Evolutionary conservation across 2,888 invertebrate species (phyloP), one percentile per base, ranked within the genome.

Genomic region (Hymenopus coronatus): DNA sequence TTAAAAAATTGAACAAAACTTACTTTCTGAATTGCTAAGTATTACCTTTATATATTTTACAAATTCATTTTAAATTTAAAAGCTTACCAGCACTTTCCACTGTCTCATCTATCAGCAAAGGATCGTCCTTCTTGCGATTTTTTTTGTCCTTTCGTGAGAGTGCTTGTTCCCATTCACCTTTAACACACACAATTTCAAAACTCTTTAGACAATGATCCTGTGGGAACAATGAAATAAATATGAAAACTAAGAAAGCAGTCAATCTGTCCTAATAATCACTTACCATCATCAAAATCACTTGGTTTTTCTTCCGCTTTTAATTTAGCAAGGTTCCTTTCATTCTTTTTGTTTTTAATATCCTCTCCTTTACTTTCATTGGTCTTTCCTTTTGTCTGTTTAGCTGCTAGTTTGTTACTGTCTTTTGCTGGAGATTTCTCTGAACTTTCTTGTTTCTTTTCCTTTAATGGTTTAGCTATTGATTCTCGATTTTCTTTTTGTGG

Each of bases 141-240:
- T 97, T 97, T 92, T 96, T 97, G 90, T 97, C 97, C 91, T 95
- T 94, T 93, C 96, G 94, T 92, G 96, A 95, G 90, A 96, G 94
- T 91, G 96, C 96, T 95, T 93, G 94, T 90, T 97, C 96, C 97
- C 97, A 97, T 87, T 95, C 95, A 84, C 94, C 94, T 94, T 90
- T 54, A 91, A 90, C 85, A 70, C 54, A 70, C 54, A 70, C 20
- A 70, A 20, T 20, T 20, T 2, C 54, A 70, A 54, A 54, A 20
- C 2, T 28, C 20, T 84, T 28, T 8, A 9, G 12, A 46, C 28
- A 28, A 89, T 33, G n/a, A 70, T 70, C 25, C 25, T 25, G 46
- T 15, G 6, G 15, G 27, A 15, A 40, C 15, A 33, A 40, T 30
- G 20, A 40, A 40, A 40, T 40, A 40, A 40, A 12, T 33, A 33